These are phyloP conservation scores for Delphinus delphis DNA, from an alignment of 2,113 vertebrate genomes.

Conservation along the genomic window DNA sequence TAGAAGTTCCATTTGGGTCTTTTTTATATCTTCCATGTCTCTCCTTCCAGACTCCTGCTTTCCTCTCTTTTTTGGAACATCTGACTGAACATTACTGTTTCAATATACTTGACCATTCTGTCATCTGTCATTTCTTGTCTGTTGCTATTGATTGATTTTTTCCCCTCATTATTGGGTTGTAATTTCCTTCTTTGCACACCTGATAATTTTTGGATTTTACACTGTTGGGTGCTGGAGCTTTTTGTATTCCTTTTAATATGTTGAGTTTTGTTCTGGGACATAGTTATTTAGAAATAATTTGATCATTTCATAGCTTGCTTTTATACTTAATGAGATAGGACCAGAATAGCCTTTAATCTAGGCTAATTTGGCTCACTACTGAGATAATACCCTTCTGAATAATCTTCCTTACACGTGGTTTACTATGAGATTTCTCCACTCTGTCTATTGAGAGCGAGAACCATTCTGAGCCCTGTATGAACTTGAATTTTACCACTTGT, in stretches of 20 bases:
- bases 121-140: not conserved
- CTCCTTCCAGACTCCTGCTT: not conserved
- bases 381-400: not conserved
- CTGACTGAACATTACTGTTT: not conserved
- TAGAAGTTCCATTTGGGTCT: not conserved
- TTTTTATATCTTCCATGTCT: not conserved
- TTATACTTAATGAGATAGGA: not conserved
- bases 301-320: not conserved
- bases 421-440: not conserved
- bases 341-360: not conserved
- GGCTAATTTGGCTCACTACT: not conserved
- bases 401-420: not conserved
- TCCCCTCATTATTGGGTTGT: not conserved
- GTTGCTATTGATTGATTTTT: not conserved
- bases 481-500: not conserved
- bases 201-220: conserved; percentile 9
- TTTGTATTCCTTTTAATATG: conserved; percentile 18
- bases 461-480: not conserved
- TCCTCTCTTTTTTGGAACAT: not conserved
- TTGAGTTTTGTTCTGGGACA: not conserved
- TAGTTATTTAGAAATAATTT: not conserved
- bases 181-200: not conserved
- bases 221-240: not conserved
- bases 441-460: not conserved
- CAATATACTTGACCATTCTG: not conserved